Conservation (phyloP, 2,113 vertebrate species). For the Ochotona princeps region DNA sequence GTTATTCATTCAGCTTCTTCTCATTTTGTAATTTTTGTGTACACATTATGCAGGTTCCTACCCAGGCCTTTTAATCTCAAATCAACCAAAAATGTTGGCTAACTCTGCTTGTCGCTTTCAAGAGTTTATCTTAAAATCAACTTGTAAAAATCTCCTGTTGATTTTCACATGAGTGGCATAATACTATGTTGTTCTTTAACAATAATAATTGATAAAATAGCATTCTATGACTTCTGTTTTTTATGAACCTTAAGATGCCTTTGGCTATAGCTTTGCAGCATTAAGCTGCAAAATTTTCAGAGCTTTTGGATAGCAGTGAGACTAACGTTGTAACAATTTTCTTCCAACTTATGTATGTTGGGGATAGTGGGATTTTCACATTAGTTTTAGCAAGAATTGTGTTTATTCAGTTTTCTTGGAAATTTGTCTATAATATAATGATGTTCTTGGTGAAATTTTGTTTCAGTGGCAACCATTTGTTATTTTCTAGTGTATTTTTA, state of each 20-base stretch:
- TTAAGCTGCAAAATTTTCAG: background rate
- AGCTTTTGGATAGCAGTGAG: background rate
- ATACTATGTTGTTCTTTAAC: conserved; percentile 2
- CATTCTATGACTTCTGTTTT: background rate
- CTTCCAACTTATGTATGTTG: conserved; percentile 1
- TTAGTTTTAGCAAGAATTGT: background rate
- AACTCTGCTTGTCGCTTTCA: background rate
- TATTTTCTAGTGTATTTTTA: conserved; percentile 41
- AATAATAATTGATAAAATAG: conserved; percentile 2
- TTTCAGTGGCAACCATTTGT: background rate
- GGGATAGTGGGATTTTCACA: background rate
- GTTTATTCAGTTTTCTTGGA: background rate
- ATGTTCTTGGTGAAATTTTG: background rate
- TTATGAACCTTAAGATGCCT: background rate
- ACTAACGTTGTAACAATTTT: background rate
- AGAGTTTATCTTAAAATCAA: conserved; percentile 2
- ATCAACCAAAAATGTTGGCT: background rate
- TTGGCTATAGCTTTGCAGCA: background rate
- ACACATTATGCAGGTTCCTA: background rate
- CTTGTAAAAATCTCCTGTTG: conserved; percentile 12
- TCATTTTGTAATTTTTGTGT: background rate
- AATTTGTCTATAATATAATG: background rate
- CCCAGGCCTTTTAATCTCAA: background rate
- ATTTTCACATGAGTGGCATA: background rate
- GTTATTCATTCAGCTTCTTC: conserved; percentile 7